Evolutionary conservation across 2,888 invertebrate species (phyloP).

Genomic region (Rhabditophanes sp.): DNA sequence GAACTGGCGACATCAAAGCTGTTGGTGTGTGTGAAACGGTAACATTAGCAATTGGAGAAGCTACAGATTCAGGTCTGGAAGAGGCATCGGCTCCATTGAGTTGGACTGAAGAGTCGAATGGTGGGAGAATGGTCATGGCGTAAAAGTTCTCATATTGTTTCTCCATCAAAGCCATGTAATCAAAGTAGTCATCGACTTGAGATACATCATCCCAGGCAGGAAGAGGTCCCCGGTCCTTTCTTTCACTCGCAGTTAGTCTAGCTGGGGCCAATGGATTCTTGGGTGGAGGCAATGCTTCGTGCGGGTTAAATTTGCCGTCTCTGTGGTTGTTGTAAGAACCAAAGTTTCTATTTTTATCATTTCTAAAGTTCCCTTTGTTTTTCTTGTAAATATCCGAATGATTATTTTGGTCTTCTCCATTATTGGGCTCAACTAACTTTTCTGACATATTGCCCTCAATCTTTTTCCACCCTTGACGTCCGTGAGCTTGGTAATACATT

Average conservation of each 20-base stretch:
- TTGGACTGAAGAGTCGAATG: slow-evolving; percentile 33
- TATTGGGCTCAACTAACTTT: too few relatives aligned
- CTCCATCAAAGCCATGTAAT: slow-evolving; percentile 44
- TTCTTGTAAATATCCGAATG: too few relatives aligned
- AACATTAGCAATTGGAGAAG: slow-evolving; percentile 12
- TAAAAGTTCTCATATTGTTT: slow-evolving; percentile 41
- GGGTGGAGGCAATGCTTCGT: too few relatives aligned
- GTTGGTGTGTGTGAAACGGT: slow-evolving; percentile 14
- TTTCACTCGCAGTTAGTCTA: slow-evolving; percentile 27
- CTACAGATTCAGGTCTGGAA: slow-evolving; percentile 18
- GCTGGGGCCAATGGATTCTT: slow-evolving; percentile 21
- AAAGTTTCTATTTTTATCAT: too few relatives aligned
- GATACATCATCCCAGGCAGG: slow-evolving; percentile 41
- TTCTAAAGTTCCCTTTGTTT: too few relatives aligned
- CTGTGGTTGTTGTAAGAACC: too few relatives aligned
- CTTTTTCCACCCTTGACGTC: slow-evolving; percentile 36
- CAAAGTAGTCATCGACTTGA: slow-evolving; percentile 38
- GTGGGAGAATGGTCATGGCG: slow-evolving; percentile 28
- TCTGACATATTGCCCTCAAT: too few relatives aligned
- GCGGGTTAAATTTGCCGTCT: too few relatives aligned
- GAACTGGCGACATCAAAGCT: slow-evolving; percentile 14
- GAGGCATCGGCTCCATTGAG: slow-evolving; percentile 7
- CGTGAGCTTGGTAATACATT: slow-evolving; percentile 37
- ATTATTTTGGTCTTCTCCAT: too few relatives aligned
- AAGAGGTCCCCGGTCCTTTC: slow-evolving; percentile 37